Base-by-base conservation (phyloP, 2,888 invertebrate genomes). In the Schizotus pectinicornis region DNA sequence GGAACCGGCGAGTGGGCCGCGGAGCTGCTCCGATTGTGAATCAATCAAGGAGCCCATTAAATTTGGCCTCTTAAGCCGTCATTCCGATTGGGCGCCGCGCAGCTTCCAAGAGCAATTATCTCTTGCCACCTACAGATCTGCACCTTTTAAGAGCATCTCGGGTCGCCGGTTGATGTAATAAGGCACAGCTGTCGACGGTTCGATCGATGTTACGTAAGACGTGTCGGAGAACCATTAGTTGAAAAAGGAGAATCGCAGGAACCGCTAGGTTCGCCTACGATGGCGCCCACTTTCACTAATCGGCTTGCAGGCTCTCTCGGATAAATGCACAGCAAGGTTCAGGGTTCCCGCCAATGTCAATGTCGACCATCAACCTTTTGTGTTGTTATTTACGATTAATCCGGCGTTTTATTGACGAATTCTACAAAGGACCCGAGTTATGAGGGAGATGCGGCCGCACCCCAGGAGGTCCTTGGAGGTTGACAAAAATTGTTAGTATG, bases 251-350 rank as follows among this genome's bases (percentile, higher is more conserved):
- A 33, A 41, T 34, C 14, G 34, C 13, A 39, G 34, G 47, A 22
- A 35, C 35, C 34, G 51, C 49, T 48, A 13, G 37, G 45, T 22
- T 38, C 59, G 59, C 59, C 59, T 37, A 59, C 59, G 30, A 41
- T 33, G 47, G 55, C 59, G 59, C 59, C 59, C 59, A 59, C 59
- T 59, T 59, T 59, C 59, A 59, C 59, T 59, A 12, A 35, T 31
- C 35, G 35, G n/a, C 36, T 36, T 47, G 46, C 52, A 54, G 48
- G 47, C 49, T 22, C 49, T 14, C 36, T 45, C 50, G 22, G 5
- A 22, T 22, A 56, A 45, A 45, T 56, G 56, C 56, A 56, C 35
- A 35, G 37, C 32, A 48, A 57, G 47, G 57, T 57, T 57, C 57
- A 57, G 32, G 57, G 51, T 38, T 52, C 13, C 31, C 39, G 38